A percentile compares a stretch with the other conserved stretches of the same genome.
Conservation (phyloP, 2,113 vertebrate species). For the Gasterosteus nipponicus region DNA sequence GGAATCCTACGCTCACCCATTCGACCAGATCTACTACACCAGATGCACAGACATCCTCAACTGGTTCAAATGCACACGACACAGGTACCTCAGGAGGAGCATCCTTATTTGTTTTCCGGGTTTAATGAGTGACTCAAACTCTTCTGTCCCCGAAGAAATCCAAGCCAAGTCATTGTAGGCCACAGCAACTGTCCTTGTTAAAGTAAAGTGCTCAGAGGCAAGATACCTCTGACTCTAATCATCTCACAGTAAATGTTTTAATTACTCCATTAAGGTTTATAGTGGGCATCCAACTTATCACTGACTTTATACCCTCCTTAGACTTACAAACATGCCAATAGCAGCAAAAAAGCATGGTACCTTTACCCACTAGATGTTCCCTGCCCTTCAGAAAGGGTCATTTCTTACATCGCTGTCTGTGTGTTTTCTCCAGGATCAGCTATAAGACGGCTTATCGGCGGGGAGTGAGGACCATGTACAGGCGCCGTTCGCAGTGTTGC, state of each 20-base stretch:
- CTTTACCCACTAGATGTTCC: constrained; percentile 17
- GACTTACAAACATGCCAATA: constrained; percentile 24
- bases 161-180: constrained; percentile 23
- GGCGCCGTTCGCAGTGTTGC: constrained; percentile 97
- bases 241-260: constrained; percentile 56
- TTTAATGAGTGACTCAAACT: constrained; percentile 9
- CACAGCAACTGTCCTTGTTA: constrained; percentile 29
- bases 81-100: constrained; percentile 84
- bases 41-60: constrained; percentile 98
- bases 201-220: constrained; percentile 43
- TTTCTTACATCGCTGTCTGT: constrained; percentile 46
- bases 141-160: constrained; percentile 21
- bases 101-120: constrained; percentile 9
- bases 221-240: constrained; percentile 53
- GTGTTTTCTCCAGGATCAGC: constrained; percentile 89
- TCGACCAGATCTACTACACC: constrained; percentile 99
- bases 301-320: neutral
- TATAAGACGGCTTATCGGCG: constrained; percentile 98
- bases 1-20: constrained; percentile 96
- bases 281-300: constrained; percentile 33
- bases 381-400: constrained; percentile 57
- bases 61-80: constrained; percentile 99
- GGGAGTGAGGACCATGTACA: constrained; percentile 96
- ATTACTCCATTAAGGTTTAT: constrained; percentile 71
- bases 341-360: constrained; percentile 10